Evolutionary conservation across 64 coral and sea anemone species (phyloP), one percentile per base, ranked within the genome.

Genomic region (Montipora cactus): DNA sequence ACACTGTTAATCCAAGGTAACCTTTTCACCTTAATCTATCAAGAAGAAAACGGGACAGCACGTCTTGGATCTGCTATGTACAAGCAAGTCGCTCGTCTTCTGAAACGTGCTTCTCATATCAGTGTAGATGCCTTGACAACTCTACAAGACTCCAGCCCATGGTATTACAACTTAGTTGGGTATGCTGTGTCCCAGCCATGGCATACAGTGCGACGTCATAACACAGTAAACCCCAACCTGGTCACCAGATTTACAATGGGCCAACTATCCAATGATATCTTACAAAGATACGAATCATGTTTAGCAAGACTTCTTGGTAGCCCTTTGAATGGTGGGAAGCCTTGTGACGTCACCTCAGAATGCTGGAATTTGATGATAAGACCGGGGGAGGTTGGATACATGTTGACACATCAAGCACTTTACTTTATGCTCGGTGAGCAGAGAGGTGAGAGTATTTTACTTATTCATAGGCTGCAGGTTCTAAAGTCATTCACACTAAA

Each of bases 331-430:
- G 91, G 90, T 19, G 51, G 84, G 23, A 80, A 85, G 14, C 28
- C 89, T 13, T 99, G 98, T 87, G 74, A 73, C 4, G 87, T 96
- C 8, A 89, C 92, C 67, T 66, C 88, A 47, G 59, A 53, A 44
- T 99, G 98, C 21, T 94, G 86, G 91, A 16, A 49, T 9, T 80
- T 76, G 8, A 96, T 99, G 91, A 92, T 76, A 51, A 80, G 89
- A 20, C 80, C 23, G 15, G 90, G 78, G 18, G 82, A 92, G 67
- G 81, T 89, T 16, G 98, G 98, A 5, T 99, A 96, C 69, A 77
- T 89, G 49, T 46, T 96, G 9, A 99, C 98, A 11, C 98, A 99
- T 13, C 98, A 99, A 47, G 95, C 95, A 1, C 91, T 99, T 87
- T 99, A 95, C 77, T 94, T 99, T 19, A 96, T 96, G 91, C 81